Evolutionary conservation across 2,888 invertebrate species (phyloP), one percentile per base, ranked within the genome.

Genomic region (Chironomus riparius): DNA sequence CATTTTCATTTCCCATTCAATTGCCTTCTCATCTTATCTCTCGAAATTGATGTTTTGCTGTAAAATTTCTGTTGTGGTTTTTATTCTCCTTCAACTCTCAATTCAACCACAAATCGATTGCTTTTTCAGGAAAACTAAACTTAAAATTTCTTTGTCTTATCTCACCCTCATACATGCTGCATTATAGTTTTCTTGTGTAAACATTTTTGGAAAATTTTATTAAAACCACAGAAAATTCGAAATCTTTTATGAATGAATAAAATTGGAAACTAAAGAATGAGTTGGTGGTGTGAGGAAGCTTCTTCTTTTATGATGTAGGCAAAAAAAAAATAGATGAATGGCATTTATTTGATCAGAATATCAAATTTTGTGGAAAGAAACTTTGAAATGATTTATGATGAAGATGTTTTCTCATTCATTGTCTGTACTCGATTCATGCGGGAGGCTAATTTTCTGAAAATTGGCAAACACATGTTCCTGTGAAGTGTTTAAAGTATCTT

Each of bases 321-420:
- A 24, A 21, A 65, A 22, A 24, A 21, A 65, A 22, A 65, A 22
- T 61, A 62, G 72, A 72, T 72, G 50, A 70, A 70, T 70, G 70
- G 70, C 18, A 12, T 70, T 70, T 70, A 70, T 28, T 70, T 48
- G 47, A 24, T 48, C 48, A 2, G 70, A 70, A 70, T 70, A 65
- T 24, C 4, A 65, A 65, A 65, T 24, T 21, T 13, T 65, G 24
- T 21, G 21, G 21, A 15, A 56, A 62, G 12, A 18, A 22, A 62
- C 22, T 62, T 62, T 62, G 7, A 21, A 62, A 24, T 21, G 21
- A 65, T 65, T 24, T 65, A 65, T 65, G 65, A 65, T 65, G 65
- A 56, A 56, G 56, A 56, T 56, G 56, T 56, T 56, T 56, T 38
- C 38, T 38, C 38, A 38, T 38, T 38, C 38, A 10, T 38, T 38